Base-by-base conservation (phyloP, 1,140 invertebrate species). In the Scaptomyza pallida region DNA sequence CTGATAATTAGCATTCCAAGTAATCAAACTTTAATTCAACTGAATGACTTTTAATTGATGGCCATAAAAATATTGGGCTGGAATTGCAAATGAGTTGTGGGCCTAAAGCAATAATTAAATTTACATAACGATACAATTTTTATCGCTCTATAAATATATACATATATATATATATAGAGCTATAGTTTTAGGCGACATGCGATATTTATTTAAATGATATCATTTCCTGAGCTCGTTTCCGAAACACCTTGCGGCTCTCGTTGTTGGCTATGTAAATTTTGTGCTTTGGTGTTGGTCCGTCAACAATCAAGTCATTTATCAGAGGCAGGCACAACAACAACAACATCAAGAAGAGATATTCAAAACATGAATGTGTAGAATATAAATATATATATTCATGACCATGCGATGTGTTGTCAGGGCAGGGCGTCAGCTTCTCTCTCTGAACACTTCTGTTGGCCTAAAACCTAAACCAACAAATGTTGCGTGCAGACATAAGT, bases 401-500 rank as follows among this genome's bases (percentile, higher is more conserved):
- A 54, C 68, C 44, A 67, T 72, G 41, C 45, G 16, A 63, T 26
- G 23, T 26, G 23, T 26, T 45, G 16, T 54, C 52, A 60, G 75
- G 23, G n/a, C n/a, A n/a, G n/a, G n/a, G n/a, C n/a, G n/a, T n/a
- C n/a, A n/a, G n/a, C n/a, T n/a, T n/a, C n/a, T 26, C 6, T 21
- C 2, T 21, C 33, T 37, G 35, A 51, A 21, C 41, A 26, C 19
- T 37, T 48, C 61, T 55, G 54, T 21, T 72, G 51, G 62, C 63
- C 65, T 50, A 79, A 75, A 75, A 55, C 63, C 65, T 50, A 79
- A 75, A 75, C 77, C 77, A 63, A 80, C 77, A 81, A 43, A 75
- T 81, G 71, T 82, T 83, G 79, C 79, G 80, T 83, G 80, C 80
- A 83, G 80, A 83, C 79, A 74, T 35, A 52, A 57, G 50, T 67